Base-by-base conservation (phyloP, 2,113 vertebrate species). In the Ictidomys tridecemlineatus region DNA sequence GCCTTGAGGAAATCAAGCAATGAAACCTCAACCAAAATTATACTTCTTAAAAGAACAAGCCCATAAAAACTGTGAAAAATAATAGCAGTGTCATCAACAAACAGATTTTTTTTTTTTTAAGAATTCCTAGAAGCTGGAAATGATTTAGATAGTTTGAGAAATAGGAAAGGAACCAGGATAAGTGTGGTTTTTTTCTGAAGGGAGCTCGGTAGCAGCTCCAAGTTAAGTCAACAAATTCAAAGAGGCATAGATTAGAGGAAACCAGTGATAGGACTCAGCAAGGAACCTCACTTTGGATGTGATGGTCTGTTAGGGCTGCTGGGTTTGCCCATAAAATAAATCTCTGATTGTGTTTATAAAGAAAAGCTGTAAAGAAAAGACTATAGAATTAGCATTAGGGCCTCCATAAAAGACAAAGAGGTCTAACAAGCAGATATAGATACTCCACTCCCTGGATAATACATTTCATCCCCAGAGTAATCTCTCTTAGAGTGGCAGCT, bases 81-180 rank as follows among this genome's bases (percentile, higher is more conserved):
- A 58, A 42, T 51, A 86, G 18, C 14, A 8, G 22, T 63, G 39
- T 34, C 63, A 85, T 11, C 42, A 63, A 76, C 48, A 70, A 86
- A 86, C 8, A 20, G 28, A 67, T 94, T 30, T 32, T 51, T 51
- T 51, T 51, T 88, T n/a, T n/a, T n/a, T n/a, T n/a, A 67, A 91
- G 76, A 93, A 73, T 79, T 91, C 65, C 48, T 90, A 30, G 24
- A 79, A 96, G 56, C 39, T 65, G 79, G 48, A 69, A 84, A 82
- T 51, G 34, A 39, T 67, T 67, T 67, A 67, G 69, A 85, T 79
- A 91, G 32, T 37, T 48, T 86, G 72, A 89, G 67, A 95, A 91
- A 70, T 30, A 45, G 89, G 61, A 42, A 51, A 45, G 37, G 72
- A 90, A 53, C 37, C 8, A 26, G 30, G 10, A 3, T 34, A n/a